Evolutionary conservation across 2,888 invertebrate genomes (phyloP), one percentile per base, ranked within the genome.

Genomic region (Ctenicera cuprea): DNA sequence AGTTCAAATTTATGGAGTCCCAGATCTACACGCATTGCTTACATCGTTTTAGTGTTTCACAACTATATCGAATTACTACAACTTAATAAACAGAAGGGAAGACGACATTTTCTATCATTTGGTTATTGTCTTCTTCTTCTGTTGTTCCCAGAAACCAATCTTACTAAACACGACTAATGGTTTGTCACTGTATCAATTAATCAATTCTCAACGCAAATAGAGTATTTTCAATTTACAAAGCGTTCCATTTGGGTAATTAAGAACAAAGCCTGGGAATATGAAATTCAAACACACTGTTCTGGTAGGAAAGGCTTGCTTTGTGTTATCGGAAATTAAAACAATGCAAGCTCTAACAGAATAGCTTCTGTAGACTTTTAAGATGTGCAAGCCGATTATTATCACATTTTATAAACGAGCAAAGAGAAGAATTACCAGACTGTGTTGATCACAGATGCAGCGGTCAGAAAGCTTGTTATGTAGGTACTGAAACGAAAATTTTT

Each of bases 231-330:
- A 33, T 59, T 59, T 41, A 38, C 59, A 38, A 18, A 38, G 16
- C 18, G 37, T 59, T 59, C 59, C 59, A 59, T 59, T 59, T 59
- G 38, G 20, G 38, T 59, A 59, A 59, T 59, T 59, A 59, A 37
- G 38, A 59, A 59, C 59, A 59, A 59, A 20, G 59, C 12, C 33
- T 59, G 59, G 7, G 38, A 37, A 38, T 22, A 18, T 38, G 37
- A 37, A 30, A 57, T 57, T 57, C 33, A 11, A 57, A 57, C 33
- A 18, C 33, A 16, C 18, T 12, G 16, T 14, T 57, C 5, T 12
- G 16, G 57, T 41, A 41, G 4, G 41, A 41, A 41, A 41, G 1
- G 14, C 14, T 41, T 7, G 4, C 41, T 7, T 38, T 41, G 3
- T 41, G 43, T 43, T 43, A 43, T 43, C 43, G 43, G n/a, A 43